phyloP scores from a whole-genome alignment of 1,140 invertebrate genomes.

The Ooceraea biroi region DNA sequence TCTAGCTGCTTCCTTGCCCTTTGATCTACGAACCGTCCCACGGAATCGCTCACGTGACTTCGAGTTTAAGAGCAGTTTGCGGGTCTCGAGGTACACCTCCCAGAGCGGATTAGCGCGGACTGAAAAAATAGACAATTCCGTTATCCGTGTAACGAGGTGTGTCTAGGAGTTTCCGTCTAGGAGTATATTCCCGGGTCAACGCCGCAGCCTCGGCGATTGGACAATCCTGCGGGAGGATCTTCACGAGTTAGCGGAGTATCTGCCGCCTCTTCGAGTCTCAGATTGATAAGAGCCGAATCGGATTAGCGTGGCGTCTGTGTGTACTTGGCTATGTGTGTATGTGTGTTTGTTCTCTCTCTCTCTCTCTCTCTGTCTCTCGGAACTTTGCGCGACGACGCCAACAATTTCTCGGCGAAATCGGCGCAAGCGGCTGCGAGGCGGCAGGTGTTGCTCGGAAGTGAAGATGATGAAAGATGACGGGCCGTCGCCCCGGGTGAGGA shows the following conservation, averaged over 20 bases:
- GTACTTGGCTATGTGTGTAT: slow-evolving; percentile 22
- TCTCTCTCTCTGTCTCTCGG: slow-evolving; percentile 35
- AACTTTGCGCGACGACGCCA: slow-evolving; percentile 58
- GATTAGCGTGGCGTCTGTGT: slow-evolving; percentile 43
- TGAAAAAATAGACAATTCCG: slow-evolving; percentile 69
- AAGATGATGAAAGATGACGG: slow-evolving; percentile 74
- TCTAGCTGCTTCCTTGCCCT: slow-evolving; percentile 64
- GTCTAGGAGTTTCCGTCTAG: slow-evolving; percentile 57
- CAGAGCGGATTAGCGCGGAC: slow-evolving; percentile 45
- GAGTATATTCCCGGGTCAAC: slow-evolving; percentile 55
- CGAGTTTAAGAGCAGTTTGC: slow-evolving; percentile 60
- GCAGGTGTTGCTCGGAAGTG: slow-evolving; percentile 67
- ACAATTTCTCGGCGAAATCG: slow-evolving; percentile 59
- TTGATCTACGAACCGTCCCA: slow-evolving; percentile 71
- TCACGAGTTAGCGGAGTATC: neutral
- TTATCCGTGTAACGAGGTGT: slow-evolving; percentile 73
- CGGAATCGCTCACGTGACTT: slow-evolving; percentile 61
- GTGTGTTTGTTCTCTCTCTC: slow-evolving; percentile 28
- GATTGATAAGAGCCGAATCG: slow-evolving; percentile 60
- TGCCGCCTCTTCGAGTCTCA: slow-evolving; percentile 31
- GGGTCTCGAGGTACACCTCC: slow-evolving; percentile 44
- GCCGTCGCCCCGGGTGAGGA: slow-evolving; percentile 69
- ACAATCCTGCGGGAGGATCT: slow-evolving; percentile 25
- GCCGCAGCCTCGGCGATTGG: slow-evolving; percentile 7
- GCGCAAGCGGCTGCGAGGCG: slow-evolving; percentile 56